These are phyloP conservation scores for Chrysemys picta DNA, from an alignment of 2,113 vertebrate genomes.

Conservation along the genomic window DNA sequence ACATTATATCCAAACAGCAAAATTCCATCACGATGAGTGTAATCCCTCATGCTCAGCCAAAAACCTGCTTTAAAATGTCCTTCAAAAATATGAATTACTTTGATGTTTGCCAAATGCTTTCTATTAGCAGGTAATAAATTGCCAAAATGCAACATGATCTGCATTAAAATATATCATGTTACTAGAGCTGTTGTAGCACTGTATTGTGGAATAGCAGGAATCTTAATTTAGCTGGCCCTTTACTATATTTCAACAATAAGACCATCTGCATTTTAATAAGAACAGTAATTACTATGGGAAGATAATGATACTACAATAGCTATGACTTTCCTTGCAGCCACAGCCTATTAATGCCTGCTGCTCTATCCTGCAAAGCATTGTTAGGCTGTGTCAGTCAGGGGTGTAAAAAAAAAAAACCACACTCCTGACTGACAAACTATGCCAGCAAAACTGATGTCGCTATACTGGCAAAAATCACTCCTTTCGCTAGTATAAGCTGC, in stretches of 20 bases:
- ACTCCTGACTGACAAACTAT: background rate
- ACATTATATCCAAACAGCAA: background rate
- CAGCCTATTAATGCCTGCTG: background rate
- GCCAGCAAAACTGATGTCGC: background rate
- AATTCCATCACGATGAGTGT: background rate
- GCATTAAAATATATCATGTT: background rate
- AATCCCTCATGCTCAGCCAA: background rate
- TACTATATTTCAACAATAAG: background rate
- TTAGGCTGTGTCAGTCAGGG: background rate
- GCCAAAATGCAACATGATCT: background rate
- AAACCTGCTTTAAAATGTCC: background rate
- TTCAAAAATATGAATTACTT: background rate
- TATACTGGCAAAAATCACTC: background rate
- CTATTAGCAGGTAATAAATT: background rate
- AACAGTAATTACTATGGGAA: background rate
- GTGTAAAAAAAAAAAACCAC: no score
- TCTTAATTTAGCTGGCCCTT: background rate
- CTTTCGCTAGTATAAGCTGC: background rate
- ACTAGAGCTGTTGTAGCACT: fast-evolving
- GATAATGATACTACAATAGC: background rate
- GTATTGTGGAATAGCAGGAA: background rate
- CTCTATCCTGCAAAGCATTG: background rate
- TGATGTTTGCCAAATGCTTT: background rate
- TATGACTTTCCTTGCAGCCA: background rate
- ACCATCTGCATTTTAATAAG: background rate